These are phyloP conservation scores for Bradypodion pumilum DNA, from an alignment of 2,797 vertebrate species.

Conservation along the genomic window DNA sequence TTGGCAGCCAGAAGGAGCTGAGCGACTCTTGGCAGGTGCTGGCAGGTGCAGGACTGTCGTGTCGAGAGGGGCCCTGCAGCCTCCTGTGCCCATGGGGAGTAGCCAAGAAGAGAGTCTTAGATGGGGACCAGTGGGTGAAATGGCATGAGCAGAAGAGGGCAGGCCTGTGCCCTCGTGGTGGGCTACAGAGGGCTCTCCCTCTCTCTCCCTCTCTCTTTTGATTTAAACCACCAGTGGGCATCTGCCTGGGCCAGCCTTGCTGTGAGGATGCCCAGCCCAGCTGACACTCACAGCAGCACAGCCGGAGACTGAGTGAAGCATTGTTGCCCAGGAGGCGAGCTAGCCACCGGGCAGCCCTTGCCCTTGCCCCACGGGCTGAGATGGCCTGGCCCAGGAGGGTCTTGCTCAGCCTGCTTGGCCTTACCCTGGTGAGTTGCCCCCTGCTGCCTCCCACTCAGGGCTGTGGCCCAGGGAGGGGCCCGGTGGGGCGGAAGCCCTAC, in stretches of 20 bases:
- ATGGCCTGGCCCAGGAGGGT: slow-evolving; percentile 74
- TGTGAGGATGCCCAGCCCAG: slow-evolving; percentile 45
- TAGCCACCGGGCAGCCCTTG: background rate
- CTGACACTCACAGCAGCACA: background rate
- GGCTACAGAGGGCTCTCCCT: background rate
- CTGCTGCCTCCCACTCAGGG: slow-evolving; percentile 77
- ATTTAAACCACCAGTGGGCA: slow-evolving; percentile 8
- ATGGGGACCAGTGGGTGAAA: background rate
- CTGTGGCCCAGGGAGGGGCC: slow-evolving; percentile 89
- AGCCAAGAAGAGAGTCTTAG: background rate
- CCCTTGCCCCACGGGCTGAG: background rate
- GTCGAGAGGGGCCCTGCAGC: background rate
- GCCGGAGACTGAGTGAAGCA: slow-evolving; percentile 36
- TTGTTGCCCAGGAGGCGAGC: background rate
- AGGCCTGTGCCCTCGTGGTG: background rate
- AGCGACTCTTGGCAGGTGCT: background rate
- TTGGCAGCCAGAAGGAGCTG: background rate
- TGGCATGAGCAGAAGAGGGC: background rate
- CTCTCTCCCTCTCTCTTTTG: too few species aligned
- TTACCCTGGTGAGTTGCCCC: slow-evolving; percentile 73
- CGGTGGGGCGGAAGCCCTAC: slow-evolving; percentile 82
- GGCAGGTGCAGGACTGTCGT: background rate
- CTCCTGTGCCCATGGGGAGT: background rate
- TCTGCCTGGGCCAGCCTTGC: slow-evolving; percentile 52
- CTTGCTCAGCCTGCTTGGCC: slow-evolving; percentile 78